A percentile compares a stretch with the other conserved stretches of the same genome.
Evolutionary conservation across 1,140 invertebrate genomes (phyloP).

Genomic region (Drosophila kurseongensis): DNA sequence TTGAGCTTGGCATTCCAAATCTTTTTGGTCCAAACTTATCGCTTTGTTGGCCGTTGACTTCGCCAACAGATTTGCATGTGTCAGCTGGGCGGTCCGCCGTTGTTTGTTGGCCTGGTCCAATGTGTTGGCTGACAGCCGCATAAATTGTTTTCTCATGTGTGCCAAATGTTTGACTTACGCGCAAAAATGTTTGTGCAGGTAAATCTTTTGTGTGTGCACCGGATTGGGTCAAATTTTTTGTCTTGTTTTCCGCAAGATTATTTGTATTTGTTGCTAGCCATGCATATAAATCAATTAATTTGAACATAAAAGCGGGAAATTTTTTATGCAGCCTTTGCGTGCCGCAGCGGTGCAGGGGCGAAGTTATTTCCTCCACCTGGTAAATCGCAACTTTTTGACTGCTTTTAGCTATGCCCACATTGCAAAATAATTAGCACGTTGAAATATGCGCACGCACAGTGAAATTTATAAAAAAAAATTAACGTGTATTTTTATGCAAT

Average conservation of each 20-base stretch:
- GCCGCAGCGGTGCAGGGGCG: not conserved
- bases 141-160: slow-evolving; percentile 81
- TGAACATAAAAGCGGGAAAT: slow-evolving; percentile 62
- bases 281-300: slow-evolving; percentile 78
- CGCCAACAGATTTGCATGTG: slow-evolving; percentile 66
- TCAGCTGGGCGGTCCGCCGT: slow-evolving; percentile 64
- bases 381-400: slow-evolving; percentile 27
- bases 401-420: slow-evolving; percentile 49
- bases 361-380: slow-evolving; percentile 64
- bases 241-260: slow-evolving; percentile 54
- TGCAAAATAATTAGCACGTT: slow-evolving; percentile 42
- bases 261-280: slow-evolving; percentile 37
- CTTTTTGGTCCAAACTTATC: slow-evolving; percentile 43
- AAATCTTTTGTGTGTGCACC: slow-evolving; percentile 58
- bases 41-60: slow-evolving; percentile 56
- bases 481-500: not conserved
- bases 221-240: slow-evolving; percentile 30
- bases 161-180: slow-evolving; percentile 82
- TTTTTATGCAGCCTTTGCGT: slow-evolving; percentile 28
- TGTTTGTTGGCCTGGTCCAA: slow-evolving; percentile 26
- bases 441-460: slow-evolving; percentile 11
- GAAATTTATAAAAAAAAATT: not conserved
- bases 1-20: slow-evolving; percentile 20
- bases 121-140: slow-evolving; percentile 64
- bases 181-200: slow-evolving; percentile 65